Base-by-base conservation (phyloP, 2,797 vertebrate genomes). In the Sebastiscus tertius region DNA sequence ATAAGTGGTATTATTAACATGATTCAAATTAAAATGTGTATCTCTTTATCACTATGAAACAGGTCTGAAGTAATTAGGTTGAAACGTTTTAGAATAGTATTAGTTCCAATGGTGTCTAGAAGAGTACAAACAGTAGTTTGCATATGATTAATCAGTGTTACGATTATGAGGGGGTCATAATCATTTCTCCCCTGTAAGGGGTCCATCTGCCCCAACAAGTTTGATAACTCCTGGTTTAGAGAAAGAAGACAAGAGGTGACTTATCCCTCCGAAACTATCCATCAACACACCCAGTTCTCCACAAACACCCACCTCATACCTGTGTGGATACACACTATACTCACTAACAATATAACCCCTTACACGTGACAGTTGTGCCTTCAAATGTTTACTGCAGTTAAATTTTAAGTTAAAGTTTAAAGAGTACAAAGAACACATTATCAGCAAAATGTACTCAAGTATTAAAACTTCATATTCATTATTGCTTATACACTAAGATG, bases 231-330 rank as follows among this genome's bases (percentile, higher is more conserved):
- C 16, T 49, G 46, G 46, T 54, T n/a, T 54, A n/a, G 20, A 54
- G 18, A 79, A 27, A 64, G 34, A 55, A 46, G 63, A 8, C 10
- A 24, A 68, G 46, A 49, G 27, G 7, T 68, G 69, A 82, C 49
- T 52, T 46, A 18, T 62, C 31, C 4, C 58, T 12, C 16, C 2
- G 22, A 80, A 74, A 77, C 76, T 49, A 55, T 79, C 42, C 33
- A 11, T 79, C 55, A 72, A 70, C 71, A 82, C 62, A 52, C 16
- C 62, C 62, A 67, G 52, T 55, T 68, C n/a, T 42, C 42, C 61
- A 46, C 4, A 69, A 75, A 84, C 70, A 22, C 71, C 52, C 65
- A 33, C 49, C 42, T 69, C 63, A 79, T 85, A 80, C 34, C 46
- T 71, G 74, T 68, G 46, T 62, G 26, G 20, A 66, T 36, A 20